These are phyloP conservation scores for Circaetus cinerascens DNA, from an alignment of 2,113 vertebrate species.

Conservation along the genomic window DNA sequence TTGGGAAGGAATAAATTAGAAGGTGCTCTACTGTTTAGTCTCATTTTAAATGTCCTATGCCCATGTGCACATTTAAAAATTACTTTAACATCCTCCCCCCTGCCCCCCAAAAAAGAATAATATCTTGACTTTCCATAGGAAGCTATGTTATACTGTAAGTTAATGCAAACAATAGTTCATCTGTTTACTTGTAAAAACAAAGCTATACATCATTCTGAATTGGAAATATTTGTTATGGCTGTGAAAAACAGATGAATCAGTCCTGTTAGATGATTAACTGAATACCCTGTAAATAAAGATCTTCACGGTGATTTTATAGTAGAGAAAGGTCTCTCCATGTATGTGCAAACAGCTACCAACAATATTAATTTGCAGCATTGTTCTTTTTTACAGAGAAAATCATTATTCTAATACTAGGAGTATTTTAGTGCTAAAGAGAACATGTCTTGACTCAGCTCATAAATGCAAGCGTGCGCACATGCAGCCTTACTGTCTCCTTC, in stretches of 20 bases:
- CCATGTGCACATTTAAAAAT: neutral
- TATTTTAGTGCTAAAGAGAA: neutral
- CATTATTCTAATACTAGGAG: neutral
- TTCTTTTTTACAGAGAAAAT: neutral
- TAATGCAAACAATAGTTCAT: neutral
- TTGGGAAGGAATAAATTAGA: neutral
- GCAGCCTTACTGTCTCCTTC: neutral
- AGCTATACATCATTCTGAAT: neutral
- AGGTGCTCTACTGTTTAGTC: neutral
- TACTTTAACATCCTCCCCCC: neutral
- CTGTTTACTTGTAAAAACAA: neutral
- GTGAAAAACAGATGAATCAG: neutral
- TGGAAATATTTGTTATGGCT: neutral
- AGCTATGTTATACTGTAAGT: neutral
- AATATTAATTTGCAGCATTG: neutral
- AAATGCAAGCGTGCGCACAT: fast-evolving
- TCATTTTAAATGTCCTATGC: neutral
- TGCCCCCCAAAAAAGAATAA: neutral
- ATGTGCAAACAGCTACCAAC: neutral
- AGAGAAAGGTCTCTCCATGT: neutral
- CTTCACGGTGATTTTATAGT: neutral
- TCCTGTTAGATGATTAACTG: neutral
- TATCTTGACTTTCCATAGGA: neutral
- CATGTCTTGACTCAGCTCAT: neutral
- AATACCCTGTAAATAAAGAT: neutral